phyloP scores from a whole-genome alignment of 2,113 vertebrate genomes.

The Cettia cetti region DNA sequence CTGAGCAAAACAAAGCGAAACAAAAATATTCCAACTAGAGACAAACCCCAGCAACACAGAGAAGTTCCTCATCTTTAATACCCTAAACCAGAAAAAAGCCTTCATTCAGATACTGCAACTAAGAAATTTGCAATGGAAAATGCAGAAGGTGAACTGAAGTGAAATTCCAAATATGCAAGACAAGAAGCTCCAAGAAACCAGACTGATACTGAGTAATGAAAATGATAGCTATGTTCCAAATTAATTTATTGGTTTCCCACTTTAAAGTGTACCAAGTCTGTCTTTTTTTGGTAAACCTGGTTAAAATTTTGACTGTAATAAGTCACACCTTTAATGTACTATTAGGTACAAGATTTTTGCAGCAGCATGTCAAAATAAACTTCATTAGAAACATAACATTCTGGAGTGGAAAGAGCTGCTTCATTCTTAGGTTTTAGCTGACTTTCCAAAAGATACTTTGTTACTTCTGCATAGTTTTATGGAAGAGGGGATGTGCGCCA shows the following conservation, averaged over 20 bases:
- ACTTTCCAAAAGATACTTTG: background rate
- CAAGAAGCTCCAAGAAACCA: background rate
- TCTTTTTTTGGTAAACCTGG: background rate
- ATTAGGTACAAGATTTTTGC: background rate
- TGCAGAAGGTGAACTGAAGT: background rate
- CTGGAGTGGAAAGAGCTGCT: background rate
- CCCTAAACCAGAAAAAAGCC: background rate
- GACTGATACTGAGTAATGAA: background rate
- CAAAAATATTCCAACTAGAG: background rate
- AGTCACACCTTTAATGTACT: background rate
- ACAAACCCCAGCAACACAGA: background rate
- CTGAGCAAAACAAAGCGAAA: background rate
- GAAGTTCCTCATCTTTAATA: background rate
- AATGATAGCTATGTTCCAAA: background rate
- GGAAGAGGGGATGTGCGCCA: background rate
- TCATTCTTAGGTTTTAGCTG: background rate
- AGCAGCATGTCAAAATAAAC: background rate
- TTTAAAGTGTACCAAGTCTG: background rate
- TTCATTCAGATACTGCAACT: background rate
- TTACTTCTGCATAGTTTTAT: background rate
- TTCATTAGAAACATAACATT: background rate
- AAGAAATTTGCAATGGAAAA: background rate
- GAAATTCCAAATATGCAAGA: background rate
- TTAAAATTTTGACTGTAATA: background rate
- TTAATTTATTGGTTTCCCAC: background rate